A percentile compares a stretch with the other conserved stretches of the same genome.
These are phyloP conservation scores for Carcharodon carcharias DNA, from an alignment of 2,797 vertebrate genomes.

Conservation along the genomic window DNA sequence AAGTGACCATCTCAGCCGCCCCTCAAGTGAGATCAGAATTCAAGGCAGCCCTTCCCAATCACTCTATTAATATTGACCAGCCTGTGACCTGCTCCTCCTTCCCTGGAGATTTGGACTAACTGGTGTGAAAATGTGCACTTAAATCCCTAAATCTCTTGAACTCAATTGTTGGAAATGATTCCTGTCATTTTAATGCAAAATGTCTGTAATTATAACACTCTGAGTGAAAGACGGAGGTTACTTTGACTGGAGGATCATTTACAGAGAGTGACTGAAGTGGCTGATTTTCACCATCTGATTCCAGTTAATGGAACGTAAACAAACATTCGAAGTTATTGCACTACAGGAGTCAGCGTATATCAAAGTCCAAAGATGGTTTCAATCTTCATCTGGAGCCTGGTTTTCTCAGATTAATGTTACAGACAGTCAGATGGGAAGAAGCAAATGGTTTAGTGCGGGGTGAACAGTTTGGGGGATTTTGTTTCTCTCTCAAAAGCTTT, in stretches of 20 bases:
- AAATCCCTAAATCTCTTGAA: not conserved
- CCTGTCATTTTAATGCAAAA: constrained; percentile 21
- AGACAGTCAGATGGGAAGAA: not conserved
- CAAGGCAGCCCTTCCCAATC: no score
- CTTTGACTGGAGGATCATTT: not conserved
- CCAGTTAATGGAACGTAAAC: constrained; percentile 35
- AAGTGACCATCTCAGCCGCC: not conserved
- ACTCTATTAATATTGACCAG: not conserved
- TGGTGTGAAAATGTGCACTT: not conserved
- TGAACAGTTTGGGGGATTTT: no score
- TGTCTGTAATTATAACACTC: constrained; percentile 21
- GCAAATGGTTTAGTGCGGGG: not conserved
- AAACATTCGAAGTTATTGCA: constrained; percentile 18
- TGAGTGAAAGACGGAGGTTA: not conserved
- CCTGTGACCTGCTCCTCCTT: not conserved
- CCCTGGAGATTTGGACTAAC: not conserved
- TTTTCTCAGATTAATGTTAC: constrained; percentile 3
- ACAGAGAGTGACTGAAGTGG: not conserved
- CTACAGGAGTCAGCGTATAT: not conserved
- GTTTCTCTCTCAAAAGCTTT: not conserved
- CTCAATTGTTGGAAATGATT: constrained; percentile 26
- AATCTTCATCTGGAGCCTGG: not conserved
- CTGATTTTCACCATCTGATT: constrained; percentile 32
- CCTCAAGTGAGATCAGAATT: not conserved
- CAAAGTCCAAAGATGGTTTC: constrained; percentile 33